These are phyloP conservation scores for Desmophyllum pertusum DNA, from an alignment of 92 coral and sea anemone species.

Conservation along the genomic window DNA sequence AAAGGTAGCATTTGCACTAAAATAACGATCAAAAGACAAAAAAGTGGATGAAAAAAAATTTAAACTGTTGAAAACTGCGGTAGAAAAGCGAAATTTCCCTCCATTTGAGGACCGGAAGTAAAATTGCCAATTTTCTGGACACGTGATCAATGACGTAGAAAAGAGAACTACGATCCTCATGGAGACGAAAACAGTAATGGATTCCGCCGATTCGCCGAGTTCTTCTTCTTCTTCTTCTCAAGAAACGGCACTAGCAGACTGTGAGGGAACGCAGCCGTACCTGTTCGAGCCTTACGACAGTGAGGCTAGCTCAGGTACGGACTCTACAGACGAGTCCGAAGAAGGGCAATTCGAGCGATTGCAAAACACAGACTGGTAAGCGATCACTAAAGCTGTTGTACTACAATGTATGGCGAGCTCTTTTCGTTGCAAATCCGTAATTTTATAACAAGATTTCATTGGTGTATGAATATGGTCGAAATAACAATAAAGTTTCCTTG, in stretches of 20 bases:
- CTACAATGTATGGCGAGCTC: neutral
- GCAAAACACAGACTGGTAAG: conserved; percentile 15
- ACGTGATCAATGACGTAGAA: neutral
- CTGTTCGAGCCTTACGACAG: conserved; percentile 15
- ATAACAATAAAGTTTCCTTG: too few species aligned
- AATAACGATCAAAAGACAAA: neutral
- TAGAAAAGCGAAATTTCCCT: neutral
- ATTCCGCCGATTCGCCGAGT: neutral
- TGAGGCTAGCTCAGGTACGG: conserved; percentile 2
- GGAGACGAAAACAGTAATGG: too few species aligned
- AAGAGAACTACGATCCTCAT: neutral
- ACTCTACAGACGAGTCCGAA: neutral
- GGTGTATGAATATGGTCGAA: too few species aligned
- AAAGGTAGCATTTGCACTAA: neutral
- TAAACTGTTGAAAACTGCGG: neutral
- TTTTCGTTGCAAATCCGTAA: too few species aligned
- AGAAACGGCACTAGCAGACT: too few species aligned
- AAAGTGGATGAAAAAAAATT: neutral
- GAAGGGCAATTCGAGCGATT: neutral
- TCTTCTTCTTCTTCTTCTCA: too few species aligned
- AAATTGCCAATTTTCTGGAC: neutral
- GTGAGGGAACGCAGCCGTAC: neutral
- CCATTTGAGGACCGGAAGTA: neutral
- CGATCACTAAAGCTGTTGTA: too few species aligned
- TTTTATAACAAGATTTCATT: too few species aligned